These are phyloP conservation scores for Aphelinus certus DNA, from an alignment of 1,140 invertebrate genomes.

Conservation along the genomic window DNA sequence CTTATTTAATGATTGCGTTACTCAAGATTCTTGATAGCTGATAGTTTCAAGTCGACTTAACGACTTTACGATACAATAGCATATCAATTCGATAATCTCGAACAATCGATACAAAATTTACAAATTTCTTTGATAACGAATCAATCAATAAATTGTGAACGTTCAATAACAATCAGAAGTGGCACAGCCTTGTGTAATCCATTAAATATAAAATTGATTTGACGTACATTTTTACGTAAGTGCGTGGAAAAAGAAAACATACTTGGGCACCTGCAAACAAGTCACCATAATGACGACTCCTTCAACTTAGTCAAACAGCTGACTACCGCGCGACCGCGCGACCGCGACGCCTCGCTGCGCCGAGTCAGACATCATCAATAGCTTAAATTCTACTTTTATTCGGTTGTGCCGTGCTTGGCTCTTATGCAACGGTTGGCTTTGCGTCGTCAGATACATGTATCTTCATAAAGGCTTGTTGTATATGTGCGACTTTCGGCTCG, in stretches of 20 bases:
- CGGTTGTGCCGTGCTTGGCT: not conserved
- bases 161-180: no score
- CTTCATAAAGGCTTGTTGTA: not conserved
- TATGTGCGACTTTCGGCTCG: not conserved
- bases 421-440: slow-evolving; percentile 6
- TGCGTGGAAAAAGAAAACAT: not conserved
- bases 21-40: no score
- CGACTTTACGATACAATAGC: no score
- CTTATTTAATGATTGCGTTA: no score
- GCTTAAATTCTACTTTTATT: slow-evolving; percentile 10
- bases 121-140: no score
- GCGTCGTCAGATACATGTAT: not conserved
- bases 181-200: no score
- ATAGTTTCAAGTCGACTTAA: no score
- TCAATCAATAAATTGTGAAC: no score
- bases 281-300: not conserved
- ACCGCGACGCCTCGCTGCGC: not conserved
- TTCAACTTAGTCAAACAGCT: not conserved
- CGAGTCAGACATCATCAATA: not conserved
- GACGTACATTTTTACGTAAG: slow-evolving; percentile 1
- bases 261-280: not conserved
- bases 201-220: not conserved
- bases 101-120: no score
- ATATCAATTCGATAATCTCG: no score
- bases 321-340: not conserved